phyloP scores from a whole-genome alignment of 1,140 invertebrate species.

The Episyrphus balteatus region DNA sequence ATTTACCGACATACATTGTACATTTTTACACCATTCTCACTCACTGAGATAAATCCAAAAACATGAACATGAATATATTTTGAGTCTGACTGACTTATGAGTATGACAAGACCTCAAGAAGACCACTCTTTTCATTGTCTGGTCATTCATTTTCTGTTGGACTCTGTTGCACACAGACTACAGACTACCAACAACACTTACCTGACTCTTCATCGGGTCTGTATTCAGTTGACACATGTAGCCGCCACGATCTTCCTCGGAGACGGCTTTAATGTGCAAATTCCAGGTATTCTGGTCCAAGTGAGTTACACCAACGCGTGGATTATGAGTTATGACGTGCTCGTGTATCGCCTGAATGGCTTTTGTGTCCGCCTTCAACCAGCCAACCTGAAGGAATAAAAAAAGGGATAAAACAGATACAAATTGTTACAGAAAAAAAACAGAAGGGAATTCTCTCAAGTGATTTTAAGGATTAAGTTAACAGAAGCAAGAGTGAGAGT shows the following conservation, averaged over 20 bases:
- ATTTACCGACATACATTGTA: too few species aligned
- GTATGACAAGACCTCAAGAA: too few species aligned
- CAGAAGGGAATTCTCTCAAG: too few species aligned
- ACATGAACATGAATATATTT: too few species aligned
- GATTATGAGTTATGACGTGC: conserved; percentile 80
- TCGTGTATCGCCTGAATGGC: conserved; percentile 80
- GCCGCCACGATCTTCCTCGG: conserved; percentile 68
- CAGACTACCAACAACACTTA: conserved; percentile 34
- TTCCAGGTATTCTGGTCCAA: conserved; percentile 71
- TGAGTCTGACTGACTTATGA: too few species aligned
- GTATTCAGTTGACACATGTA: conserved; percentile 69
- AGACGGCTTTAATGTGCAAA: conserved; percentile 68
- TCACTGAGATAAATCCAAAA: too few species aligned
- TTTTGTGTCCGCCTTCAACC: conserved; percentile 80
- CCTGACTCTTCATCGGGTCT: conserved; percentile 75
- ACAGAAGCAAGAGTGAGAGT: too few species aligned
- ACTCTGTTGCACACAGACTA: not conserved
- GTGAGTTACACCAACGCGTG: conserved; percentile 65
- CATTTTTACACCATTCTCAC: too few species aligned
- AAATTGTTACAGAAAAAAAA: too few species aligned
- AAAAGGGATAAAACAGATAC: too few species aligned
- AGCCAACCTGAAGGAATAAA: conserved; percentile 55
- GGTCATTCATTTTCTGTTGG: not conserved
- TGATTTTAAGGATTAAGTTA: too few species aligned
- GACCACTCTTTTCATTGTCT: too few species aligned